Evolutionary conservation across 2,888 invertebrate species (phyloP).

Genomic region (Rosalia funebris): DNA sequence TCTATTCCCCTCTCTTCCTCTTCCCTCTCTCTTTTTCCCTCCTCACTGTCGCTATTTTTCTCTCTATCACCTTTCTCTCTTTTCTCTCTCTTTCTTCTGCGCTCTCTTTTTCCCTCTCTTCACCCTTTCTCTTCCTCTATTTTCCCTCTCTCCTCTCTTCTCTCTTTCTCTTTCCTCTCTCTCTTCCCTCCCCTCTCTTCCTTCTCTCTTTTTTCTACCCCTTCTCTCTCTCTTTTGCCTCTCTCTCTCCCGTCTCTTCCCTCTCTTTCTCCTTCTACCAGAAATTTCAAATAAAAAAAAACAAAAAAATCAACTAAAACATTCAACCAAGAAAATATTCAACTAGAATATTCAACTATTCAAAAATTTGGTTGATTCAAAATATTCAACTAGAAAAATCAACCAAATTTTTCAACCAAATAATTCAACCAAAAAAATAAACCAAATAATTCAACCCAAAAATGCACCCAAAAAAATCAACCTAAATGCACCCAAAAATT

Average conservation of each 20-base stretch:
- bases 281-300: no score
- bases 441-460: no score
- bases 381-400: no score
- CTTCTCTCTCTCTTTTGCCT: background rate
- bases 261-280: background rate
- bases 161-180: background rate
- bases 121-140: background rate
- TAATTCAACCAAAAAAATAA: no score
- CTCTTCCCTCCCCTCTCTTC: background rate
- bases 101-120: background rate
- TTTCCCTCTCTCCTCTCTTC: background rate
- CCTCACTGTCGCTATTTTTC: background rate
- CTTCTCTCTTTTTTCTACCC: background rate
- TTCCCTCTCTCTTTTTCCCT: background rate
- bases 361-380: no score
- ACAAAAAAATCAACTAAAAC: no score
- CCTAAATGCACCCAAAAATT: no score
- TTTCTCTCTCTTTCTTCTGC: background rate
- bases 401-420: no score
- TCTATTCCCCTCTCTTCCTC: background rate
- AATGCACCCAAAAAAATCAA: no score
- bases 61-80: background rate
- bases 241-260: background rate
- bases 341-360: no score
- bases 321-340: no score